A percentile compares a stretch with the other conserved stretches of the same genome.
Evolutionary conservation across 2,888 invertebrate genomes (phyloP).

Genomic region (Cyaniris semiargus): DNA sequence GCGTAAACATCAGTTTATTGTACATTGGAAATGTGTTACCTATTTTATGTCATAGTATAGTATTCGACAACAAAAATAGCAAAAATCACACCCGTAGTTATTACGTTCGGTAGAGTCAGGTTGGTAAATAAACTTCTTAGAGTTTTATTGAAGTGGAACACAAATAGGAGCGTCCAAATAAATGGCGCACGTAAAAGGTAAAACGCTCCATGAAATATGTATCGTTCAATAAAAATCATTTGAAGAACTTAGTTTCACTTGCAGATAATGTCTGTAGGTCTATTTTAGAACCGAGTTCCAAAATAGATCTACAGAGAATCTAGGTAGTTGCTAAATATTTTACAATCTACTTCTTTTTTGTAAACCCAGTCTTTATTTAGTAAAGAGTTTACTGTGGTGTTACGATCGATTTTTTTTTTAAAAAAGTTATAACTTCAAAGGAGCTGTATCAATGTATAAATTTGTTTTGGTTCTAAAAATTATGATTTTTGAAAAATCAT

Average conservation of each 20-base stretch:
- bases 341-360: neutral
- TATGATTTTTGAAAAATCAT: too few species aligned
- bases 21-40: neutral
- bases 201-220: slow-evolving; percentile 47
- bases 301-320: too few species aligned
- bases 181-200: slow-evolving; percentile 54
- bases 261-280: neutral
- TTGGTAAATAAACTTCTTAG: slow-evolving; percentile 62
- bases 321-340: neutral
- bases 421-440: too few species aligned
- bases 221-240: slow-evolving; percentile 46
- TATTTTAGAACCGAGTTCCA: neutral
- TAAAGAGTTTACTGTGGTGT: too few species aligned
- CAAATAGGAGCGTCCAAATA: slow-evolving; percentile 61
- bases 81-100: slow-evolving; percentile 41
- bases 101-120: slow-evolving; percentile 52
- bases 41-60: neutral
- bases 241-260: slow-evolving; percentile 34
- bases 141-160: slow-evolving; percentile 57
- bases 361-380: neutral
- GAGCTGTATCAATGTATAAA: too few species aligned
- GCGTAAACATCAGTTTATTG: too few species aligned
- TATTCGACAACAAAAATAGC: neutral
- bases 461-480: too few species aligned
- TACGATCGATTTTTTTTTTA: too few species aligned